Base-by-base conservation (phyloP, 1,140 invertebrate species). In the Chironomus tepperi region DNA sequence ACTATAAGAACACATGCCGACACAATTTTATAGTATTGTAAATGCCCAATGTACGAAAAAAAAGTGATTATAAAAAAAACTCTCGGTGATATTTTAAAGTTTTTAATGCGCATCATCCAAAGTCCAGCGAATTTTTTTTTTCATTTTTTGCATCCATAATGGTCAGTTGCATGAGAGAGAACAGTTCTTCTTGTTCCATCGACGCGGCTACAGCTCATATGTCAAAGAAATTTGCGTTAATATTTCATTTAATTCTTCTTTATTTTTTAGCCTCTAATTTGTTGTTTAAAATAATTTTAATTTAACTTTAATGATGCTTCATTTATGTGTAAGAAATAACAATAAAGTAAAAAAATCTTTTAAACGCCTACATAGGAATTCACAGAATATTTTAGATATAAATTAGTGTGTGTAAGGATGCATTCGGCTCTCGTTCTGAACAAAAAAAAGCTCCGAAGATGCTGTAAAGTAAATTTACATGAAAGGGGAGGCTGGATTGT, bases 21-120 rank as follows among this genome's bases (percentile, higher is more conserved):
- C 43, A 47, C 43, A 47, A n/a, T 15, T 10, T 47, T 47, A 10
- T 47, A 5, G 24, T 34, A 34, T 34, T 34, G 24, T 34, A 34
- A 34, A 34, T 34, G 24, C 24, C 24, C 24, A 34, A n/a, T 34
- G 24, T 34, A 34, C 24, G 24, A 34, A 34, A 34, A n/a, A n/a
- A 34, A 34, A 57, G n/a, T 57, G 12, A 57, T 57, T 57, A n/a
- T 57, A 57, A 57, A n/a, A n/a, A n/a, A n/a, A 57, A 57, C 47
- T 57, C 47, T 57, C 47, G 10, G 47, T 57, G 47, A 57, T 57
- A 57, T 57, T 57, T 57, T 57, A 57, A 57, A 57, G 47, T 57
- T 57, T 57, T 57, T 57, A 57, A 57, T 57, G 47, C 47, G 47
- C 47, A 57, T 57, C 43, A 57, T 57, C 47, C 47, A 57, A 15